Conservation (phyloP, 2,113 vertebrate species). For the Plestiodon gilberti region DNA sequence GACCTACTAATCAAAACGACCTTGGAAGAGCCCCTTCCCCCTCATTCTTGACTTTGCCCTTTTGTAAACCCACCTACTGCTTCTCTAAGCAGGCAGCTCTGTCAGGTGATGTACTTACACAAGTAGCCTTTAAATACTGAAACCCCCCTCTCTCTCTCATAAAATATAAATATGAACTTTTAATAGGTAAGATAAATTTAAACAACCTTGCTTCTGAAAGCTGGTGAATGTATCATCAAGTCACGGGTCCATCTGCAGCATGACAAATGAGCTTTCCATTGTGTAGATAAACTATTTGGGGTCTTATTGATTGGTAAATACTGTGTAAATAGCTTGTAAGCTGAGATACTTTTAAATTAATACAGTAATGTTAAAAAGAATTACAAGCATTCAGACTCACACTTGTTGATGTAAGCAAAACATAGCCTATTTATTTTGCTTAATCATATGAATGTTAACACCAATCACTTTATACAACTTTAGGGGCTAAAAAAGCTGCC, state of each 20-base stretch:
- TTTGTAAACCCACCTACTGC: constrained; percentile 58
- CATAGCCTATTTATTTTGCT: constrained; percentile 52
- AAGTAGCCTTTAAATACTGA: constrained; percentile 28
- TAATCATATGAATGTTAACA: constrained; percentile 45
- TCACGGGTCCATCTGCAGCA: background rate
- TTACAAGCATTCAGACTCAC: constrained; percentile 12
- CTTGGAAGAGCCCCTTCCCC: constrained; percentile 62
- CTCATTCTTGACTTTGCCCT: background rate
- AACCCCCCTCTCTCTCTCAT: constrained; percentile 8
- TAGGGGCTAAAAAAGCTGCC: constrained; percentile 47
- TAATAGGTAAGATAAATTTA: constrained; percentile 57
- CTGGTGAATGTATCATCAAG: constrained; percentile 52
- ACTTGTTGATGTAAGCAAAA: constrained; percentile 31
- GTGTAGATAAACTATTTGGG: constrained; percentile 26
- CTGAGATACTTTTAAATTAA: constrained; percentile 32
- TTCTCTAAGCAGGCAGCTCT: constrained; percentile 66
- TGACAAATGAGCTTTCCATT: constrained; percentile 38
- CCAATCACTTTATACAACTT: constrained; percentile 29
- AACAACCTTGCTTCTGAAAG: constrained; percentile 59
- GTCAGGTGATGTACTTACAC: constrained; percentile 64
- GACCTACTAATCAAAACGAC: constrained; percentile 64
- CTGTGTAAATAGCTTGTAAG: constrained; percentile 52
- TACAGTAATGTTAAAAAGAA: background rate
- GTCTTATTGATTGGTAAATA: constrained; percentile 53
- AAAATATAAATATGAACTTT: constrained; percentile 46